Conservation (phyloP, 2,888 invertebrate species). For the Calephelis perditalis region DNA sequence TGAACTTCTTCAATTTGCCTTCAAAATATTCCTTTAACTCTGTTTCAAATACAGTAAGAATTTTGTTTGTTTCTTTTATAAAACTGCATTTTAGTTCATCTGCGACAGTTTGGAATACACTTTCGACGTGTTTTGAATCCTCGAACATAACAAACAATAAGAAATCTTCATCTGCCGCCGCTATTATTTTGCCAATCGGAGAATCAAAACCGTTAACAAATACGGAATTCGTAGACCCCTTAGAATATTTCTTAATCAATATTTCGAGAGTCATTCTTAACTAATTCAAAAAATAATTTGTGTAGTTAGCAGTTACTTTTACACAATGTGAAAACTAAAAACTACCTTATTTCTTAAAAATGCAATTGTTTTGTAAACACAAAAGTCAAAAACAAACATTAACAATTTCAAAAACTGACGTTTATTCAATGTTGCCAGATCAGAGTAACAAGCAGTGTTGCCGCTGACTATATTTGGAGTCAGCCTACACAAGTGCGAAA, state of each 20-base stretch:
- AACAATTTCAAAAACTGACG: too few relatives aligned
- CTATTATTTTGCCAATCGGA: slow-evolving; percentile 49
- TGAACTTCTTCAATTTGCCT: slow-evolving; percentile 52
- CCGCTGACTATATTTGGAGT: too few relatives aligned
- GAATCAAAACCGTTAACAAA: slow-evolving; percentile 40
- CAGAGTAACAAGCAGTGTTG: too few relatives aligned
- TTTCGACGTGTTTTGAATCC: slow-evolving; percentile 53
- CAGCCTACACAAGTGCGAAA: too few relatives aligned
- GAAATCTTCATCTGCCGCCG: slow-evolving; percentile 51
- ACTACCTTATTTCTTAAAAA: too few relatives aligned
- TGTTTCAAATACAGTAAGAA: slow-evolving; percentile 41
- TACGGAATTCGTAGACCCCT: slow-evolving; percentile 30
- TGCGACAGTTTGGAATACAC: slow-evolving; percentile 41
- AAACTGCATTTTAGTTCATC: slow-evolving; percentile 42
- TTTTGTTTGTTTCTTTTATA: slow-evolving; percentile 42
- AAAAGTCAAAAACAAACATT: too few relatives aligned
- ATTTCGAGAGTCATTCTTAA: slow-evolving; percentile 30
- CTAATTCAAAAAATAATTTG: too few relatives aligned
- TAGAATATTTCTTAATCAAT: slow-evolving; percentile 34
- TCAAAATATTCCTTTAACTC: slow-evolving; percentile 49
- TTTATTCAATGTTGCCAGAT: too few relatives aligned
- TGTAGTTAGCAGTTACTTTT: too few relatives aligned
- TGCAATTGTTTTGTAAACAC: too few relatives aligned
- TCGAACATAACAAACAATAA: slow-evolving; percentile 52
- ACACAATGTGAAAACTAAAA: too few relatives aligned